Evolutionary conservation across 2,797 vertebrate genomes (phyloP).

Genomic region (Capromys pilorides): DNA sequence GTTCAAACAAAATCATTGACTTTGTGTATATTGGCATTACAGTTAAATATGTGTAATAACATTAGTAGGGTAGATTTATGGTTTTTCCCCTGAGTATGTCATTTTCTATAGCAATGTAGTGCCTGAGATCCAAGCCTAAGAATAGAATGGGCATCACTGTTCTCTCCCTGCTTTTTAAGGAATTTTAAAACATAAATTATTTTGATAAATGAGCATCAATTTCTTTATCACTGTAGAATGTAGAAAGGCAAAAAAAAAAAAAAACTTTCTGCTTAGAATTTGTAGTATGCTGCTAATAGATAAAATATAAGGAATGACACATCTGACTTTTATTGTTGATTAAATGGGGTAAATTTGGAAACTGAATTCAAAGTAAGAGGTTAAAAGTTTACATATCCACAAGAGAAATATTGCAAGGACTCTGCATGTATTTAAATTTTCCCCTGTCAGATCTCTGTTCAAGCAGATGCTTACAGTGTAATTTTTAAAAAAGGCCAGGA

Average conservation of each 20-base stretch:
- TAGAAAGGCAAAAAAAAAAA: slow-evolving; percentile 74
- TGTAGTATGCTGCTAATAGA: slow-evolving; percentile 78
- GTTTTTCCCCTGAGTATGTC: slow-evolving; percentile 60
- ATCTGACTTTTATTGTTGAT: slow-evolving; percentile 79
- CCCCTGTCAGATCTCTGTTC: slow-evolving; percentile 45
- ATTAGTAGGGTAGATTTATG: slow-evolving; percentile 63
- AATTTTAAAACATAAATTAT: slow-evolving; percentile 85
- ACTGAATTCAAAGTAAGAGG: slow-evolving; percentile 75
- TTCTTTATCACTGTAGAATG: slow-evolving; percentile 80
- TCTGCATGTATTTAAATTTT: slow-evolving; percentile 50
- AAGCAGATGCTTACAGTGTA: slow-evolving; percentile 55
- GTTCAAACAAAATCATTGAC: slow-evolving; percentile 26
- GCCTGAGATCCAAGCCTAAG: slow-evolving; percentile 78
- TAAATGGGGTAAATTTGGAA: slow-evolving; percentile 80
- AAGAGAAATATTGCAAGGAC: slow-evolving; percentile 62
- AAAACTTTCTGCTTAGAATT: slow-evolving; percentile 78
- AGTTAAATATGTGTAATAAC: slow-evolving; percentile 38
- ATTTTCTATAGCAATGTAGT: slow-evolving; percentile 63
- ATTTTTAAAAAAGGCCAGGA: slow-evolving; percentile 68
- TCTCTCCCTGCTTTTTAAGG: slow-evolving; percentile 77
- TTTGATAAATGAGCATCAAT: slow-evolving; percentile 80
- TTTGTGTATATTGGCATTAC: neutral
- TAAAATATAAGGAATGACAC: slow-evolving; percentile 77
- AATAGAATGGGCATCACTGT: slow-evolving; percentile 74
- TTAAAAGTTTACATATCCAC: slow-evolving; percentile 78